These are phyloP conservation scores for Calephelis perditalis DNA, from an alignment of 2,888 invertebrate genomes.

Conservation along the genomic window DNA sequence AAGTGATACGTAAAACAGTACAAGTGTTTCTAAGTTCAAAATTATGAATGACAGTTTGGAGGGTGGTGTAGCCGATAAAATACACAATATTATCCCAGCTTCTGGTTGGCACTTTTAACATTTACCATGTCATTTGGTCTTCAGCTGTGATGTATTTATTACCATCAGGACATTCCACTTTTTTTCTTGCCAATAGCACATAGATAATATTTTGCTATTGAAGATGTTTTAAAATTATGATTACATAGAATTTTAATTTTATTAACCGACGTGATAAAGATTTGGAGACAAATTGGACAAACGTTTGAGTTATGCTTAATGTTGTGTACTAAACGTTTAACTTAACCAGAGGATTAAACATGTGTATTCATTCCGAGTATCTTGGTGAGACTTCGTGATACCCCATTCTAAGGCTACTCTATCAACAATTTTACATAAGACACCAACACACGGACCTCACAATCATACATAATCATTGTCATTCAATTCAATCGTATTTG, in stretches of 20 bases:
- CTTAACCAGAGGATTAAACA: not conserved
- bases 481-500: conserved; percentile 15
- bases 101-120: no score
- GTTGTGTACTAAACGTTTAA: conserved; percentile 10
- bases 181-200: no score
- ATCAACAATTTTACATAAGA: conserved; percentile 5
- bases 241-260: not conserved
- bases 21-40: no score
- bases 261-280: not conserved
- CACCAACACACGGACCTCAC: conserved; percentile 5
- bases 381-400: conserved; percentile 1
- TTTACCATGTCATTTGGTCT: no score
- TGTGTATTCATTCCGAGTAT: not conserved
- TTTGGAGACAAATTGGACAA: not conserved
- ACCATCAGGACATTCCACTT: no score
- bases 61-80: no score
- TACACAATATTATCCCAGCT: no score
- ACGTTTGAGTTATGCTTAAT: conserved; percentile 1
- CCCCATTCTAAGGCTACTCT: no score
- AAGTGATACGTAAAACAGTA: no score
- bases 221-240: not conserved
- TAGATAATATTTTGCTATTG: no score
- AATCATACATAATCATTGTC: conserved; percentile 36
- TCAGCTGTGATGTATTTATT: no score
- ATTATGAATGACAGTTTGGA: no score